Evolutionary conservation across 2,113 vertebrate species (phyloP), one percentile per base, ranked within the genome.

Genomic region (Eptatretus burgeri): DNA sequence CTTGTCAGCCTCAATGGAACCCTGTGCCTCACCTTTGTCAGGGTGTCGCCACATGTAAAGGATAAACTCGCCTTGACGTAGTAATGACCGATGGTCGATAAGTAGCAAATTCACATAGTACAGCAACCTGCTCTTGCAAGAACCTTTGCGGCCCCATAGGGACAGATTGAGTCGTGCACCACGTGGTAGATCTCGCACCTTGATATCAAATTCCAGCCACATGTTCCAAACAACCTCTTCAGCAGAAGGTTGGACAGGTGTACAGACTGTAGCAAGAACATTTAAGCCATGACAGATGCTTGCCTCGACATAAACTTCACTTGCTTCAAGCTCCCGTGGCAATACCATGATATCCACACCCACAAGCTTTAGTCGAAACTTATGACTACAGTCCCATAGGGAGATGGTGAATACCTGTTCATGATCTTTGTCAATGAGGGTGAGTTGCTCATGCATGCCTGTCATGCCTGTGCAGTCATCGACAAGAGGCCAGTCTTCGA

Each of bases 201-300:
- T 67, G 41, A 81, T 65, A 20, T 78, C 74, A 68, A 81, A 79
- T 14, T 78, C 74, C 20, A 80, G 64, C 78, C 79, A 79, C 52
- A 73, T 71, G 51, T 78, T 80, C 79, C 77, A 80, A 41, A 80
- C 64, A 2, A 80, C 74, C 67, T 81, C 78, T 66, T 81, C 78
- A 50, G 69, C 52, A 13, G 78, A 74, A 16, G 70, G 53, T 63
- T 74, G 77, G 11, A 71, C n/a, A 7, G 10, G 1, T 2, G 77
- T 78, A 56, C 69, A 67, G 11, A 77, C 73, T 2, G 74, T 74
- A 7, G 73, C 72, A 13, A 77, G 64, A n/a, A 75, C 70, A 64
- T 74, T 77, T 64, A 69, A 73, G 2, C 77, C 77, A 19, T 77
- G 75, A 27, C 77, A 73, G 51, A 81, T 73, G 10, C 72, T 71